Evolutionary conservation across 2,797 vertebrate genomes (phyloP).

Genomic region (Tinamus major): DNA sequence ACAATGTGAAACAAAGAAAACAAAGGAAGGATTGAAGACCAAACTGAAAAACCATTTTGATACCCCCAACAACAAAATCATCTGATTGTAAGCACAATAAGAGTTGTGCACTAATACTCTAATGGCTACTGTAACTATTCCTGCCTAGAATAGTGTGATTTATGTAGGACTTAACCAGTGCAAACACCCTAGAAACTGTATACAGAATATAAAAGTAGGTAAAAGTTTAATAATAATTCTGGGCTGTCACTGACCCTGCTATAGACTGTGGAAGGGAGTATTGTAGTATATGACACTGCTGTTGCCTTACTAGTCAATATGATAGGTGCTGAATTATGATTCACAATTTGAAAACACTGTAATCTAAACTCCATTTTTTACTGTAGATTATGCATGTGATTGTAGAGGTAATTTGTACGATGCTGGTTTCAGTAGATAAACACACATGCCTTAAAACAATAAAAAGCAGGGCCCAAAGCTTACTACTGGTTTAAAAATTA

Average conservation of each 20-base stretch:
- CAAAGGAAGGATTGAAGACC: slow-evolving; percentile 86
- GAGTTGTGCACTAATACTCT: slow-evolving; percentile 80
- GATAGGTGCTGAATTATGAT: slow-evolving; percentile 87
- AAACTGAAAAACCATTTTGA: slow-evolving; percentile 72
- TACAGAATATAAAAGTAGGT: slow-evolving; percentile 77
- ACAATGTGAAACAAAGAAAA: slow-evolving; percentile 84
- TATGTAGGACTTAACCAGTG: slow-evolving; percentile 81
- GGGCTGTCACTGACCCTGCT: slow-evolving; percentile 77
- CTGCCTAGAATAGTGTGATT: slow-evolving; percentile 82
- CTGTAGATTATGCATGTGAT: slow-evolving; percentile 82
- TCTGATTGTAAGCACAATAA: slow-evolving; percentile 82
- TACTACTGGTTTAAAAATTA: slow-evolving; percentile 76
- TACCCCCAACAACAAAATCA: slow-evolving; percentile 73
- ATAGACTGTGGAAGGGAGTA: slow-evolving; percentile 81
- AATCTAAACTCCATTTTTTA: slow-evolving; percentile 80
- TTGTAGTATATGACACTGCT: slow-evolving; percentile 84
- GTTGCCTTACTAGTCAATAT: slow-evolving; percentile 89
- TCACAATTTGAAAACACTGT: slow-evolving; percentile 84
- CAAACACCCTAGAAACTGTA: slow-evolving; percentile 80
- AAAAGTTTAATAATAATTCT: slow-evolving; percentile 78
- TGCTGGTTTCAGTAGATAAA: slow-evolving; percentile 80
- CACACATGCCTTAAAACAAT: slow-evolving; percentile 88
- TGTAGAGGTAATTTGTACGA: slow-evolving; percentile 82
- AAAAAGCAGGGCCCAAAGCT: slow-evolving; percentile 83
- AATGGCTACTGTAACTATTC: slow-evolving; percentile 83